Base-by-base conservation (phyloP, 2,797 vertebrate species). In the Pseudochromis fuscus region DNA sequence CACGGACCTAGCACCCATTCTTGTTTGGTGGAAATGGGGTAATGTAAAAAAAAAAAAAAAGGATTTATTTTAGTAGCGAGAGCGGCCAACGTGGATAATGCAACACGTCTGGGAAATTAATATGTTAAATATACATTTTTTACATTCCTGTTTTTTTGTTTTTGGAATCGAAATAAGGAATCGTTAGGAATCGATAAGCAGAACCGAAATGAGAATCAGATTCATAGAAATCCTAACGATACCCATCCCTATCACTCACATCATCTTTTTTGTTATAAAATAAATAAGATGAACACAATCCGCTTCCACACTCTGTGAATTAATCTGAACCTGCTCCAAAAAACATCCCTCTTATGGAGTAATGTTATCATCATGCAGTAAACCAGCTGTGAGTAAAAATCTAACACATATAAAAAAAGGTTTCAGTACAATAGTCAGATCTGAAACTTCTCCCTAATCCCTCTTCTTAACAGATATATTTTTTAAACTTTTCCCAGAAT, bases 361-460 rank as follows among this genome's bases (percentile, higher is more conserved):
- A 85, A 85, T 87, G n/a, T 87, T 87, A 89, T 77, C 67, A 84
- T 75, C 60, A 9, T 85, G 80, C 72, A 60, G 73, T 84, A 88
- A 89, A 88, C 73, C 67, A 71, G 82, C 84, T 76, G 84, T 88
- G 82, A 77, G 84, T 66, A 58, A 77, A 86, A 70, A 71, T 69
- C 61, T 87, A 82, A 93, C 79, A 76, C 67, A 68, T 77, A 72
- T 71, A 61, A 78, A 67, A 82, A 80, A 77, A 65, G 62, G 62
- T 75, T 85, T 83, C 45, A 58, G 56, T 53, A 60, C 38, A 75
- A 67, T 38, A 40, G 59, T 84, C 48, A 53, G 70, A 75, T 74
- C 69, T 72, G 51, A 45, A 76, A 61, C 72, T 72, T 63, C 58
- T 55, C 59, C 40, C 67, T 67, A n/a, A 24, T 52, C 58, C 44